Base-by-base conservation (phyloP, 2,113 vertebrate species). In the Albula goreensis region DNA sequence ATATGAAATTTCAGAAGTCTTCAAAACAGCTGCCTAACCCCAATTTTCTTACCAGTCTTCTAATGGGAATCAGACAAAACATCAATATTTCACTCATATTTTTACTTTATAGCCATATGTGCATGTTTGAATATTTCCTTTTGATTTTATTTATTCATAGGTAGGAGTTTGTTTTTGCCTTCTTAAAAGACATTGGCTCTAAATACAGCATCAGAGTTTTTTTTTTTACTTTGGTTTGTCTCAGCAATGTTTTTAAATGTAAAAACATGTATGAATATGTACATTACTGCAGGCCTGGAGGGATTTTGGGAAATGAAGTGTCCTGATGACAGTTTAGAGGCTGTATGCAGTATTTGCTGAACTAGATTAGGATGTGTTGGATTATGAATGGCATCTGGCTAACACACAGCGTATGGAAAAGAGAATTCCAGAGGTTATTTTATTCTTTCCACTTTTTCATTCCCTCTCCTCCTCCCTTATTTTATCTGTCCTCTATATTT, bases 21-120 rank as follows among this genome's bases (percentile, higher is more conserved):
- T 66, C 17, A 66, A 74, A 74, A 74, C 10, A 22, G 6, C 70
- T n/a, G 31, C 88, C 87, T 90, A 85, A 88, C 90, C 86, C 88
- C 88, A 88, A 83, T 90, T 91, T 92, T 91, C 89, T 84, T 89
- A 82, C 53, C n/a, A 7, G 88, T 88, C 89, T 89, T 87, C 88
- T 90, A 91, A 92, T 91, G 92, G 93, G 88, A 13, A 63, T 86
- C 88, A 89, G 86, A 86, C 89, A 82, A 84, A 56, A 85, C 90
- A 93, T 93, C 90, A 92, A 92, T 93, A 92, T 94, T 93, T 93
- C 88, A 94, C 22, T 66, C 22, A 12, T 60, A 15, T 13, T 60
- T 60, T 60, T 60, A 66, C 80, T 86, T 89, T 87, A 78, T 15
- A 88, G 7, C n/a, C 22, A 22, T 2, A 9, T 88, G 87, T 86